These are phyloP conservation scores for Apis mellifera DNA, from an alignment of 1,140 invertebrate species.

Conservation along the genomic window DNA sequence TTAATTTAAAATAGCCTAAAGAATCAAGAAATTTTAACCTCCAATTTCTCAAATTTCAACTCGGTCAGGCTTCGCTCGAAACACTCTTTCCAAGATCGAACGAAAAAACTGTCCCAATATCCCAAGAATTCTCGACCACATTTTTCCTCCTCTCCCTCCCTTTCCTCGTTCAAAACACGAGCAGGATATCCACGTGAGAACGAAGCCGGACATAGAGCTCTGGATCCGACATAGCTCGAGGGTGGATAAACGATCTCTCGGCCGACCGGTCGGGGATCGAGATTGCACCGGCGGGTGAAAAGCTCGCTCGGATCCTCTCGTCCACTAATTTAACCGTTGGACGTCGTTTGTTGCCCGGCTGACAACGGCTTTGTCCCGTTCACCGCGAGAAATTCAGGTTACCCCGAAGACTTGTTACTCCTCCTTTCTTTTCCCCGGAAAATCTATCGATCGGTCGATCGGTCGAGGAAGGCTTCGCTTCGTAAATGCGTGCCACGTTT, in stretches of 20 bases:
- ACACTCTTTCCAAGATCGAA: too few species aligned
- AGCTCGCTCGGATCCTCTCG: constrained; percentile 55
- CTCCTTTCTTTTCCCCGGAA: neutral
- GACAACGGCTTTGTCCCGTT: constrained; percentile 41
- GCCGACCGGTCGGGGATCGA: constrained; percentile 49
- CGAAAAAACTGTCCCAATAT: neutral
- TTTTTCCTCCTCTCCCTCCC: neutral
- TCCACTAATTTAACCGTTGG: constrained; percentile 59
- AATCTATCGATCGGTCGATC: constrained; percentile 5
- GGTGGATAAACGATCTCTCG: constrained; percentile 65
- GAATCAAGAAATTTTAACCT: too few species aligned
- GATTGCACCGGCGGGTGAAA: constrained; percentile 58
- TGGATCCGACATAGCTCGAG: constrained; percentile 50
- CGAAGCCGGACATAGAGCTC: constrained; percentile 54
- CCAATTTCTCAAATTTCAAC: too few species aligned
- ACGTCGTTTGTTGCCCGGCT: constrained; percentile 33
- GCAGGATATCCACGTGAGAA: constrained; percentile 41
- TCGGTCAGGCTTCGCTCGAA: too few species aligned
- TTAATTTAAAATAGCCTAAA: too few species aligned
- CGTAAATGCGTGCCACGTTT: constrained; percentile 13
- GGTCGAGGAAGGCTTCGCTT: constrained; percentile 1
- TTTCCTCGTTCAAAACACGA: neutral
- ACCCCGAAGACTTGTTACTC: neutral
- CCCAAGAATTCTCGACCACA: constrained; percentile 16
- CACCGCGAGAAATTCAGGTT: constrained; percentile 55